phyloP scores from a whole-genome alignment of 2,797 vertebrate species.

The Lycodopsis pacificus region DNA sequence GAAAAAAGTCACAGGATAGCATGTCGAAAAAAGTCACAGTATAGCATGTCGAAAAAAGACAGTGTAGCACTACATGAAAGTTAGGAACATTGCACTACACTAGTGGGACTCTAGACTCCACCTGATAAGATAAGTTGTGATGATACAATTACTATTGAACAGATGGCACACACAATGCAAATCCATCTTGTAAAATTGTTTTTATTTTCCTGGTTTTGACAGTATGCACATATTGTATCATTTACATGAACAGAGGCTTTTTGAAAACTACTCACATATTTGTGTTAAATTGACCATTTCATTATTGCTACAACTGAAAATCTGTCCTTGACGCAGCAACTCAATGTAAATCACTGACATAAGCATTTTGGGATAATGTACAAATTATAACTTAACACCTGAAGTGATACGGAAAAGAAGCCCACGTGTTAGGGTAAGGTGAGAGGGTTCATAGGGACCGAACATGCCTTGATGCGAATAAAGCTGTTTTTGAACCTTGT shows the following conservation, averaged over 20 bases:
- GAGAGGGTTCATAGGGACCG: constrained; percentile 35
- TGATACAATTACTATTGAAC: not conserved
- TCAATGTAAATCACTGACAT: constrained; percentile 30
- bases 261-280: constrained; percentile 34
- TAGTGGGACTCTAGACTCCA: not conserved
- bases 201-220: constrained; percentile 64
- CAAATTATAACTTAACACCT: constrained; percentile 49
- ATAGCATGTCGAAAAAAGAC: too few relatives aligned
- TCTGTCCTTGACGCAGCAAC: constrained; percentile 41
- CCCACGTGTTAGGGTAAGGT: constrained; percentile 10
- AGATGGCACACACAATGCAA: constrained; percentile 30
- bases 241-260: constrained; percentile 37
- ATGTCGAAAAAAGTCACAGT: too few relatives aligned
- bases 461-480: constrained; percentile 65
- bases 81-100: not conserved
- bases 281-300: constrained; percentile 26
- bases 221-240: constrained; percentile 56
- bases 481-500: constrained; percentile 72
- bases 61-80: not conserved
- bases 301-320: constrained; percentile 56
- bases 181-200: constrained; percentile 57
- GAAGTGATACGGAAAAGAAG: constrained; percentile 16
- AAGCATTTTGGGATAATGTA: constrained; percentile 55
- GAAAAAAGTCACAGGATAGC: too few relatives aligned
- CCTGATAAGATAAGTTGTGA: not conserved